Evolutionary conservation across 2,113 vertebrate genomes (phyloP).

Genomic region (Pelmatolapia mariae): DNA sequence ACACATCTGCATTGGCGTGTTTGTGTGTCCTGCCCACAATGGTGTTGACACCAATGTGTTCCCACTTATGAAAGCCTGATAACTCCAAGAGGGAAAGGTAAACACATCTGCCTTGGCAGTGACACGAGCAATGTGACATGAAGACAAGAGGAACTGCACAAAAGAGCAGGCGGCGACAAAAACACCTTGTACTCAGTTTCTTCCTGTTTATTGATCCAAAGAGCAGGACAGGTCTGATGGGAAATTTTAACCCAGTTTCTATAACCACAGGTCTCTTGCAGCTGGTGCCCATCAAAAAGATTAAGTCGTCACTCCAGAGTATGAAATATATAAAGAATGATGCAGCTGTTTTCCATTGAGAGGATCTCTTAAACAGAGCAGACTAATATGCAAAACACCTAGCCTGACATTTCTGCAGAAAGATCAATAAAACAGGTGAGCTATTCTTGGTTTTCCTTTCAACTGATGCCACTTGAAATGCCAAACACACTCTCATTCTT

Average conservation of each 20-base stretch:
- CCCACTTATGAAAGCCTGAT: conserved; percentile 20
- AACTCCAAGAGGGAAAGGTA: conserved; percentile 27
- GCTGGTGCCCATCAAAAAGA: not conserved
- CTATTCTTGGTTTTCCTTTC: not conserved
- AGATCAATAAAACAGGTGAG: not conserved
- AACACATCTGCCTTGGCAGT: conserved; percentile 37
- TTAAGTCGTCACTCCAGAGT: not conserved
- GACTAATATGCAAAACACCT: not conserved
- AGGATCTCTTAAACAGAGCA: not conserved
- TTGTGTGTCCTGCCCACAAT: not conserved
- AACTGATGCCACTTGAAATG: not conserved
- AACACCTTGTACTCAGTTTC: not conserved
- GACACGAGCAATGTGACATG: not conserved
- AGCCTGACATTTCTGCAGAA: conserved; percentile 30
- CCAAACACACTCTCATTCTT: not conserved
- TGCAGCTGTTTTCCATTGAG: not conserved
- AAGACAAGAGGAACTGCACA: conserved; percentile 1
- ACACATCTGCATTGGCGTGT: conserved; percentile 1
- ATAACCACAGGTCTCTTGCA: not conserved
- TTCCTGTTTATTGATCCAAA: not conserved
- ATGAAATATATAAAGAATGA: not conserved
- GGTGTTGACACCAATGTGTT: not conserved
- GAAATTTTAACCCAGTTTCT: not conserved
- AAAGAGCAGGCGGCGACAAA: not conserved
- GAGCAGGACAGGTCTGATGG: not conserved